These are phyloP conservation scores for Lottia gigantea DNA, from an alignment of 2,888 invertebrate species.

Conservation along the genomic window DNA sequence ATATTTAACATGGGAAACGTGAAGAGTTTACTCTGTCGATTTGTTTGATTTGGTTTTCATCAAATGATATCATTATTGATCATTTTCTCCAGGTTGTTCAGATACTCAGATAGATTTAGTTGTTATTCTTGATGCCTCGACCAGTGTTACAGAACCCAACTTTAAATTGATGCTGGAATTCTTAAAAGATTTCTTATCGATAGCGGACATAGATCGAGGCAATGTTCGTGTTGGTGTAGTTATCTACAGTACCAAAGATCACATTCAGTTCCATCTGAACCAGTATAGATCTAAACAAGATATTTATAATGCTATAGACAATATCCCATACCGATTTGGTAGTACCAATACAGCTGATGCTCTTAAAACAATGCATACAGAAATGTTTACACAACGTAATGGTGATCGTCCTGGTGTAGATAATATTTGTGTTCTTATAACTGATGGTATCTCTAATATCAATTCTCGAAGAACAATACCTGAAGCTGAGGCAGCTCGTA, in stretches of 20 bases:
- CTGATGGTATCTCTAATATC: slow-evolving; percentile 61
- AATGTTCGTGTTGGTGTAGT: slow-evolving; percentile 54
- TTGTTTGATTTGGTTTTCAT: not conserved
- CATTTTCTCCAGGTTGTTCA: slow-evolving; percentile 33
- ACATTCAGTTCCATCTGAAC: slow-evolving; percentile 48
- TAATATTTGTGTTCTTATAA: slow-evolving; percentile 55
- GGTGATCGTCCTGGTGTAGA: slow-evolving; percentile 54
- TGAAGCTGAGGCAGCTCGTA: slow-evolving; percentile 45
- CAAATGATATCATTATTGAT: not conserved
- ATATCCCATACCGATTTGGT: slow-evolving; percentile 50
- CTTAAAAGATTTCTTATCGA: slow-evolving; percentile 35
- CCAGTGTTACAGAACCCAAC: slow-evolving; percentile 38
- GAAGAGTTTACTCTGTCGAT: no score
- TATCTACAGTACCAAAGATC: slow-evolving; percentile 46
- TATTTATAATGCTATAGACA: slow-evolving; percentile 43
- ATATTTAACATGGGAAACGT: no score
- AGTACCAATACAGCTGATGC: slow-evolving; percentile 62
- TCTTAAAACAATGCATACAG: slow-evolving; percentile 47
- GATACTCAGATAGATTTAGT: slow-evolving; percentile 40
- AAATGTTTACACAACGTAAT: slow-evolving; percentile 45
- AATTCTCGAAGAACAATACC: slow-evolving; percentile 53
- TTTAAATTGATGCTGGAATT: slow-evolving; percentile 37
- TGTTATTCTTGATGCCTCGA: slow-evolving; percentile 45
- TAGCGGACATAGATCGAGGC: slow-evolving; percentile 45
- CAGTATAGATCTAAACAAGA: slow-evolving; percentile 33